These are phyloP conservation scores for Bubo bubo DNA, from an alignment of 2,113 vertebrate species.

Conservation along the genomic window DNA sequence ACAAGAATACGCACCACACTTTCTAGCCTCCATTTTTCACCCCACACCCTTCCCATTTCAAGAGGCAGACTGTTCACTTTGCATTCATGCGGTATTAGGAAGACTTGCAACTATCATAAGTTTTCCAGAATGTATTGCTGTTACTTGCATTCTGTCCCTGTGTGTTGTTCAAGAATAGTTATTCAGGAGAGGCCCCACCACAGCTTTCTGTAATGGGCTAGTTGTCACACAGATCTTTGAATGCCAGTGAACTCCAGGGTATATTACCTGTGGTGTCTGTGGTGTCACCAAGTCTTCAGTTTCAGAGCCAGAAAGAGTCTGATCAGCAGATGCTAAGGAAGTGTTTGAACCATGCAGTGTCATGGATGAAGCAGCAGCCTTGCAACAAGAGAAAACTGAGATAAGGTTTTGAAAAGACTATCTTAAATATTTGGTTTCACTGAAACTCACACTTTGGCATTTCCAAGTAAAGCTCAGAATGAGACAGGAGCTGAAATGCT, in stretches of 20 bases:
- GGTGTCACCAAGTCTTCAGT: slow-evolving; percentile 70
- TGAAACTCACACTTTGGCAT: not conserved
- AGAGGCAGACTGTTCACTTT: not conserved
- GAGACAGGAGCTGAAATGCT: not conserved
- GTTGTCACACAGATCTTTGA: not conserved
- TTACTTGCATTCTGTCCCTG: not conserved
- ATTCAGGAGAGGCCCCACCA: not conserved
- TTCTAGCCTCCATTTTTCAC: not conserved
- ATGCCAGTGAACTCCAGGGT: not conserved
- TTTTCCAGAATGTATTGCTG: not conserved
- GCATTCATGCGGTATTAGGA: not conserved
- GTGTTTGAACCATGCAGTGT: slow-evolving; percentile 61
- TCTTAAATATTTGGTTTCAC: not conserved
- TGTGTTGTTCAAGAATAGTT: not conserved
- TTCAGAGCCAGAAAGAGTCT: slow-evolving; percentile 70
- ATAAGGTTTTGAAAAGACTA: not conserved
- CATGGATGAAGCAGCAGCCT: slow-evolving; percentile 68
- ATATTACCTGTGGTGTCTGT: slow-evolving; percentile 63
- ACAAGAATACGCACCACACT: not conserved
- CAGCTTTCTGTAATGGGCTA: not conserved
- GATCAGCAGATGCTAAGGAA: slow-evolving; percentile 71
- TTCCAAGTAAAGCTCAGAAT: not conserved
- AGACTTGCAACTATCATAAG: not conserved
- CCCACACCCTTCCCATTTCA: not conserved
- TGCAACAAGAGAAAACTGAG: not conserved